Base-by-base conservation (phyloP, 30 jellyfish, hydroid and myxozoan species). In the Mastigias papua region DNA sequence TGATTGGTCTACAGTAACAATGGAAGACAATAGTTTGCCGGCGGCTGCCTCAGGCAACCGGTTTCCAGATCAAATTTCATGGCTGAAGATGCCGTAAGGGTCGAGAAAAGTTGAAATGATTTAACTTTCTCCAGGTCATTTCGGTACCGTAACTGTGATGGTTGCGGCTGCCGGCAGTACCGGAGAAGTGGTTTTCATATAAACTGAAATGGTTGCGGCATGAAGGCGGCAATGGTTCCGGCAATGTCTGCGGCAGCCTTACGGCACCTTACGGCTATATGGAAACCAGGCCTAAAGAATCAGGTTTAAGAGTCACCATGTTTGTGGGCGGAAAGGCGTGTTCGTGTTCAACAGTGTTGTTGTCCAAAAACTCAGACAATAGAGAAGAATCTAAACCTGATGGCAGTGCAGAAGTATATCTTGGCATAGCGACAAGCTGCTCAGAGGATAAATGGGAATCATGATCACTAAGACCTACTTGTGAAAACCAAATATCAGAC, bases 281-380 rank as follows among this genome's bases (percentile, higher is more conserved):
- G n/a, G n/a, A n/a, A n/a, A n/a, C n/a, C n/a, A n/a, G n/a, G n/a
- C n/a, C n/a, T n/a, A n/a, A 28, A n/a, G 86, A 75, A 16, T 23
- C 31, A 0, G 75, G 81, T 26, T 1, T 5, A 0, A 23, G 50
- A 7, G 29, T 10, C 15, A 34, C n/a, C n/a, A 1, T 75, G 13
- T 48, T 48, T 6, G 86, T 48, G 0, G 75, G 86, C 11, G 73
- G 86, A 48, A 75, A 75, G 22, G 86, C 71, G 49, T 75, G 42
- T 26, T 34, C 35, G 26, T 75, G 71, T 16, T 75, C 75, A 3
- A 75, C 22, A 15, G 25, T 48, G 49, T 20, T 75, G 49, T 20
- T 34, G 8, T 75, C 86, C 10, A 75, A 29, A 75, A 7, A 75
- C 51, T n/a, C 29, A 20, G 86, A 19, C 71, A 75, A 48, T 2